Evolutionary conservation across 2,888 invertebrate species (phyloP).

Genomic region (Nebria brevicollis): DNA sequence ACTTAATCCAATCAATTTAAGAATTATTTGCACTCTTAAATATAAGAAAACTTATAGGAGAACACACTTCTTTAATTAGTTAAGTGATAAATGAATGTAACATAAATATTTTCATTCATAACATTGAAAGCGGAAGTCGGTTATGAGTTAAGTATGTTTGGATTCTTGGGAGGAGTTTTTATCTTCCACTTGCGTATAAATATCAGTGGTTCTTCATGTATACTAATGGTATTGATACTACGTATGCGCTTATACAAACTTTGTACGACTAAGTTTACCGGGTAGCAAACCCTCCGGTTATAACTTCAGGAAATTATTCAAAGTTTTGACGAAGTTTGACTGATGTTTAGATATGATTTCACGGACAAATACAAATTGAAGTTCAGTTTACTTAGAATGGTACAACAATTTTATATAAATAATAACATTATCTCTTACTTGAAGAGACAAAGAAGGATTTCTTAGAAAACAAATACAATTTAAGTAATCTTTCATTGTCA

Average conservation of each 20-base stretch:
- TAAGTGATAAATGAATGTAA: neutral
- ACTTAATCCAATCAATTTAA: neutral
- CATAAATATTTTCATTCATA: conserved; percentile 1
- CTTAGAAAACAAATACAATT: neutral
- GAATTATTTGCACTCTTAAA: neutral
- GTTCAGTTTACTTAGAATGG: neutral
- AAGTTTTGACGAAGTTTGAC: neutral
- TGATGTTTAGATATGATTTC: neutral
- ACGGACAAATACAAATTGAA: neutral
- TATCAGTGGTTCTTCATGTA: neutral
- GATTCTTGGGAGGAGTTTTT: neutral
- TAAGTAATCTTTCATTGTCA: neutral
- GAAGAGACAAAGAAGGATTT: neutral
- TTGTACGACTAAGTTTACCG: neutral
- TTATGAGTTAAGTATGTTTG: neutral
- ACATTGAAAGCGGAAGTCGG: neutral
- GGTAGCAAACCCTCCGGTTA: neutral
- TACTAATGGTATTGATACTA: neutral
- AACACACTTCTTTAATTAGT: neutral
- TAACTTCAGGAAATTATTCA: neutral
- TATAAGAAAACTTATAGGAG: neutral
- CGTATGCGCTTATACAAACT: neutral
- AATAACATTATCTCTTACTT: neutral
- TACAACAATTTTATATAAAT: neutral
- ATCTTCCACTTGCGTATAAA: neutral